Percentiles rank a stretch among this genome's conserved stretches.
Evolutionary conservation across 2,888 invertebrate species (phyloP).

Genomic region (Tanytarsus gracilentus): DNA sequence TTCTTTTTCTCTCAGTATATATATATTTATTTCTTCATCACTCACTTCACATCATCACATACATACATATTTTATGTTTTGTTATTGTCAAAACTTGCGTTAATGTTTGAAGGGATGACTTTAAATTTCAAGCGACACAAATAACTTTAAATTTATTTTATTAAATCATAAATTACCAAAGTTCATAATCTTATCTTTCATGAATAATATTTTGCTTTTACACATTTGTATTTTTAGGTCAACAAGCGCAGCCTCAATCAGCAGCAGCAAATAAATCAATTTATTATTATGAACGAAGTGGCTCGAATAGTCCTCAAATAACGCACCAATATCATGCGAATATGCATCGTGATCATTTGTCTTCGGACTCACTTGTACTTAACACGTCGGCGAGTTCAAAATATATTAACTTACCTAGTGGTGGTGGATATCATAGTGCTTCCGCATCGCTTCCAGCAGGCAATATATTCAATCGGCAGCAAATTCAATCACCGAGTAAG

Average conservation of each 20-base stretch:
- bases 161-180: no score
- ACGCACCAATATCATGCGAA: constrained; percentile 29
- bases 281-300: constrained; percentile 33
- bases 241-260: constrained; percentile 44
- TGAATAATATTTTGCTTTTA: constrained; percentile 31
- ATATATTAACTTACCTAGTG: constrained; percentile 18
- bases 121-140: no score
- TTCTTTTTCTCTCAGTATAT: no score
- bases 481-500: not conserved
- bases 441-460: constrained; percentile 16
- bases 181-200: no score
- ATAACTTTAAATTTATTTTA: no score
- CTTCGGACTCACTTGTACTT: constrained; percentile 21
- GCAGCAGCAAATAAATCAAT: constrained; percentile 41
- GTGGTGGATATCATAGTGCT: constrained; percentile 12
- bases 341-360: constrained; percentile 28
- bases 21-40: no score
- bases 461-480: not conserved
- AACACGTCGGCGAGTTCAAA: constrained; percentile 16
- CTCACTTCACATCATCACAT: no score
- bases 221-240: constrained; percentile 34
- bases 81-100: no score
- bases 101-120: no score
- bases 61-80: no score
- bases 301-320: constrained; percentile 35